These are phyloP conservation scores for Dryadula phaetusa DNA, from an alignment of 2,888 invertebrate species.

Conservation along the genomic window DNA sequence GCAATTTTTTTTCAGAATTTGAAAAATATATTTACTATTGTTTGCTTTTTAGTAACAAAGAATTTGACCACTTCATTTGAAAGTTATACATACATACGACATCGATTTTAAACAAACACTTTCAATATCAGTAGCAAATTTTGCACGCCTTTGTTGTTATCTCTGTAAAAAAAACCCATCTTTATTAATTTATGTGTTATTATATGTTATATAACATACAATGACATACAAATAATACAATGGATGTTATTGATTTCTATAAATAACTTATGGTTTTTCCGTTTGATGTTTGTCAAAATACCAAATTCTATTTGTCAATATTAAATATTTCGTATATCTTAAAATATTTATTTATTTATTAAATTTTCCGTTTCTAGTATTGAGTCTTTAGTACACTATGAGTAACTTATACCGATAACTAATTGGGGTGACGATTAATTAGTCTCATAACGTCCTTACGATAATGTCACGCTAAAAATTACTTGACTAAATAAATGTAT, in stretches of 20 bases:
- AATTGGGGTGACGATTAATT: slow-evolving; percentile 38
- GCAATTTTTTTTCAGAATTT: not conserved
- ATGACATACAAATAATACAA: not conserved
- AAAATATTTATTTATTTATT: too few relatives aligned
- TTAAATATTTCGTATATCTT: slow-evolving; percentile 41
- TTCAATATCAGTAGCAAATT: not conserved
- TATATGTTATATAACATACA: too few relatives aligned
- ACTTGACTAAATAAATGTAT: too few relatives aligned
- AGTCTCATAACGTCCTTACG: too few relatives aligned
- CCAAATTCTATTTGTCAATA: not conserved
- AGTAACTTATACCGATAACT: slow-evolving; percentile 32
- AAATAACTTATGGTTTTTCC: slow-evolving; percentile 7
- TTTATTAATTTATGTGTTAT: too few relatives aligned
- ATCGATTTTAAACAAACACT: slow-evolving; percentile 4
- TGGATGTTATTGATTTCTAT: not conserved
- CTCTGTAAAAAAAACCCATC: too few relatives aligned
- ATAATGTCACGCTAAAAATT: too few relatives aligned
- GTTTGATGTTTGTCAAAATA: slow-evolving; percentile 10
- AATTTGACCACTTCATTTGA: not conserved
- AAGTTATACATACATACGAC: not conserved
- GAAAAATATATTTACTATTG: not conserved
- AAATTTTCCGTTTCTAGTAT: too few relatives aligned
- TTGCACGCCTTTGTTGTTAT: not conserved
- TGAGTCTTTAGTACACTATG: slow-evolving; percentile 38
- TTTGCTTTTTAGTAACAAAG: not conserved